Evolutionary conservation across 2,797 vertebrate genomes (phyloP), one percentile per base, ranked within the genome.

Genomic region (Dromococcyx pavoninus): DNA sequence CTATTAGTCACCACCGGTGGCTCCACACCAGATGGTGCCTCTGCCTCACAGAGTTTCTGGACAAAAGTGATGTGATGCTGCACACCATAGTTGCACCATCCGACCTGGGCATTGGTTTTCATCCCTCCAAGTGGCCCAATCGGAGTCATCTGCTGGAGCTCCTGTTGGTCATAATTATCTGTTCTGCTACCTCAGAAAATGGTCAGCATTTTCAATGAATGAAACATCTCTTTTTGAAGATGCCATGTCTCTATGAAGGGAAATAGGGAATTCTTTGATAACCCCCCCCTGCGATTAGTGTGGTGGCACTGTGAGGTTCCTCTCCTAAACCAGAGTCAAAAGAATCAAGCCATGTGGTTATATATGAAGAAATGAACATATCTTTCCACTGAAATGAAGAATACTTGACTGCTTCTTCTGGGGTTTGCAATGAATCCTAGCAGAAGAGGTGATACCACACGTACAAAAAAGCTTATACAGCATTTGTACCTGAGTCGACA

Each of bases 1-100:
- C 65, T 58, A 70, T 94, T 94, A 94, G 86, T 96, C 96, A 97
- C 93, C 88, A 30, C 58, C 5, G 22, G 61, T 82, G 88, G 85
- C 85, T 96, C 35, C 53, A 86, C 93, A 79, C 84, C 91, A 77
- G 82, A 82, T 10, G 3, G 64, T 69, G 50, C 62, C 71, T 91
- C 91, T 39, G 56, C 82, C 67, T 71, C 86, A 84, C 79, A 25
- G 50, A 14, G 35, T 41, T 69, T 73, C 91, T 60, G 87, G 74
- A 39, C 53, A 53, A 51, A 18, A 91, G 33, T 32, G 30, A 58
- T 65, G 61, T 39, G 73, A 79, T 78, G 84, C 32, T 67, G 13
- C 76, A 78, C 35, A n/a, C 22, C 54, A 39, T 57, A 91, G 64
- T 37, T 76, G 48, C 35, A 56, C 17, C 12, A 53, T 57, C 32